Percentiles rank a stretch among this genome's conserved stretches.
Conservation (phyloP, 1,140 invertebrate species). For the Lordiphosa clarofinis region DNA sequence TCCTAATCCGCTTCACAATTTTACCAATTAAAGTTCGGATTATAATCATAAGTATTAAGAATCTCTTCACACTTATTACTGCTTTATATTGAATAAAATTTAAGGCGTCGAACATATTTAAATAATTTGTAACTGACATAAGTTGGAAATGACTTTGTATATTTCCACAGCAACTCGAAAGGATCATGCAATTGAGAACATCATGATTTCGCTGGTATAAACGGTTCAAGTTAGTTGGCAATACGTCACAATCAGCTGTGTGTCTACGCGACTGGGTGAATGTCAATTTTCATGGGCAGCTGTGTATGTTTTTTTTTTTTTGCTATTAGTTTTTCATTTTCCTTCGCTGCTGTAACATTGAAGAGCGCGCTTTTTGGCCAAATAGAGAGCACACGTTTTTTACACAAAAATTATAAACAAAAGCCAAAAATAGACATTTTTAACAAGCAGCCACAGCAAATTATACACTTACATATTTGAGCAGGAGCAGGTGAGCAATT, state of each 20-base stretch:
- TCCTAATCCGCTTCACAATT: no score
- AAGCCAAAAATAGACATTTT: conserved; percentile 59
- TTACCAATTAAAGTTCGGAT: no score
- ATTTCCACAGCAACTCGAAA: no score
- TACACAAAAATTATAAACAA: conserved; percentile 53
- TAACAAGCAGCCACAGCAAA: conserved; percentile 33
- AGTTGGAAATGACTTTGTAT: no score
- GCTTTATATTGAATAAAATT: no score
- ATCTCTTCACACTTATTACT: no score
- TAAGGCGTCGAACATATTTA: no score
- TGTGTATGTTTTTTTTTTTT: conserved; percentile 27
- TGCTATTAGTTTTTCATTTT: conserved; percentile 58
- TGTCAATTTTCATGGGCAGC: conserved; percentile 16
- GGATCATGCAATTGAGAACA: no score
- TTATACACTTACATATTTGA: conserved; percentile 18
- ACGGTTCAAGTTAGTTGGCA: no score
- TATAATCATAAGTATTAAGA: no score
- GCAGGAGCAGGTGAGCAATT: conserved; percentile 55
- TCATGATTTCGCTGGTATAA: no score
- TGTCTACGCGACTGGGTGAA: neutral
- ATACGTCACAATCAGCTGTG: conserved; percentile 18
- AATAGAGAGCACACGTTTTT: conserved; percentile 6
- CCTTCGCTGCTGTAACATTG: conserved; percentile 40
- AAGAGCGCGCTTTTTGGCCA: conserved; percentile 12
- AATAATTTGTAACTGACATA: no score